Base-by-base conservation (phyloP, 2,888 invertebrate genomes). In the Clostera curtula region DNA sequence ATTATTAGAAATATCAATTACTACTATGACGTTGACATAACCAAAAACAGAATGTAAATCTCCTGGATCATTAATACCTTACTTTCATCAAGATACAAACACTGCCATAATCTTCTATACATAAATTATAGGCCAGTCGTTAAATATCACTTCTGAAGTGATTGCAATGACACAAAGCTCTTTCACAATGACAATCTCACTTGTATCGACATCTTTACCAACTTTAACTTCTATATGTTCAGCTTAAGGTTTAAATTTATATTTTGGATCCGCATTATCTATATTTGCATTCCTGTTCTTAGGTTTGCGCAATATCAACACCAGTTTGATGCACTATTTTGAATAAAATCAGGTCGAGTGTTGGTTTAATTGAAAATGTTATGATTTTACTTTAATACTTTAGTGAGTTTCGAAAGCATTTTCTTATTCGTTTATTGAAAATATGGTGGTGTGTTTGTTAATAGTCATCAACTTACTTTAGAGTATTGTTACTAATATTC, bases 81-180 rank as follows among this genome's bases (percentile, higher is more conserved):
- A 37, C 60, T 71, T 73, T 68, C 67, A 60, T 60, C 66, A 72
- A 51, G 44, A 31, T 43, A 61, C 52, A 53, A 62, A 66, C 57
- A 60, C 61, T 63, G 67, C 70, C 74, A 68, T 72, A 72, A 75
- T 73, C 67, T 71, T 51, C 58, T 60, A 65, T 62, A 67, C 67
- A 70, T 75, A 72, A 73, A 75, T 75, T 69, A 74, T 59, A 49
- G 55, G 48, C 49, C 54, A 61, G 66, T 66, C 70, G 71, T 76
- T 75, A 77, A 79, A 75, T 77, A 76, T 75, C 71, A 75, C 70
- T 68, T 67, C 56, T 56, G 59, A 67, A 62, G 66, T 64, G 60
- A 68, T 73, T 70, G 69, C 71, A 69, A 56, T 71, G 69, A 70
- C 72, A 73, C 58, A 69, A 67, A 70, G 66, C 63, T 66, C 64